Evolutionary conservation across 2,797 vertebrate species (phyloP).

Genomic region (Tarsius wallacei): DNA sequence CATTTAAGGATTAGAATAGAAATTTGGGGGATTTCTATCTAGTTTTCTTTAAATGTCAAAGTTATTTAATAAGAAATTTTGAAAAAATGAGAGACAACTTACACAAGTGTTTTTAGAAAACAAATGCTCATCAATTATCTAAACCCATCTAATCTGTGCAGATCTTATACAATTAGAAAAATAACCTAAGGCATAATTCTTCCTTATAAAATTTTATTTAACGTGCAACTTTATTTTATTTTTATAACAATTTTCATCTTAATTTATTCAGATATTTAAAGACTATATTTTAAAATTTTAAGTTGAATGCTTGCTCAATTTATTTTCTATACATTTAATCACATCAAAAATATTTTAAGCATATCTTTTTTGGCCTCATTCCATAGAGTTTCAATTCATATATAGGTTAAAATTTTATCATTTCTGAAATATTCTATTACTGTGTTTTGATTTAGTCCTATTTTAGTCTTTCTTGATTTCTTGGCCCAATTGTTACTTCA

Average conservation of each 20-base stretch:
- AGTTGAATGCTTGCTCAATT: not conserved
- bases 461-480: conserved; percentile 31
- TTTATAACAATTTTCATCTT: not conserved
- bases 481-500: not conserved
- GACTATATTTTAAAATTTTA: not conserved
- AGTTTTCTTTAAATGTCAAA: conserved; percentile 10
- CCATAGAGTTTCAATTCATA: not conserved
- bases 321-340: conserved; percentile 13
- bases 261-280: not conserved
- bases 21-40: not conserved
- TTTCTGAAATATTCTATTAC: not conserved
- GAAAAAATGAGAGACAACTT: not conserved
- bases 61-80: conserved; percentile 19
- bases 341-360: not conserved
- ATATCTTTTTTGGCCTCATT: not conserved
- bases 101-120: not conserved
- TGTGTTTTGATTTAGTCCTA: conserved; percentile 11
- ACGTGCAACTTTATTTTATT: not conserved
- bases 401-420: not conserved
- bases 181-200: conserved; percentile 1
- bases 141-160: not conserved
- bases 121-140: not conserved
- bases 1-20: not conserved
- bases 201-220: not conserved
- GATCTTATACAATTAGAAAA: not conserved